Evolutionary conservation across 2,113 vertebrate genomes (phyloP).

Genomic region (Patagioenas fasciata): DNA sequence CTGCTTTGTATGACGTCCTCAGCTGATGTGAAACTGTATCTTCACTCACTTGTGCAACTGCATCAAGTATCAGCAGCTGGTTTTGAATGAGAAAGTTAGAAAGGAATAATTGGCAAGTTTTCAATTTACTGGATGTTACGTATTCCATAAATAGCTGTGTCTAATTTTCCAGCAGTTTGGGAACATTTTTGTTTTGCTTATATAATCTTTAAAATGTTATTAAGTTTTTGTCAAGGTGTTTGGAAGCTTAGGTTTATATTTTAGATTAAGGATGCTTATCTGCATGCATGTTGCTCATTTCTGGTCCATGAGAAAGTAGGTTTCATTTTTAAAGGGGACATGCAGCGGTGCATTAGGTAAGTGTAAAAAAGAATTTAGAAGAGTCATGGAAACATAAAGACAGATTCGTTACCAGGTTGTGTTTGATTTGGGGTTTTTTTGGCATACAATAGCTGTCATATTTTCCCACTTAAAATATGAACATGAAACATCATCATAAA

Average conservation of each 20-base stretch:
- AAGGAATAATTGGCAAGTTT: not conserved
- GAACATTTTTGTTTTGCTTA: not conserved
- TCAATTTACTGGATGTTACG: not conserved
- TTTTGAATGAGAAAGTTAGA: not conserved
- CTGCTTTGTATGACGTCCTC: not conserved
- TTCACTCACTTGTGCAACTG: not conserved
- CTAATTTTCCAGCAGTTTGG: not conserved
- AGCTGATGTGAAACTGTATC: not conserved
- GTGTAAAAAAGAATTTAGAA: slow-evolving; percentile 69
- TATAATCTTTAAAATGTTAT: not conserved
- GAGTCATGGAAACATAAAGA: slow-evolving; percentile 41
- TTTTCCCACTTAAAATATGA: slow-evolving; percentile 61
- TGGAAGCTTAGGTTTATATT: not conserved
- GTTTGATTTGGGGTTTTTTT: not conserved
- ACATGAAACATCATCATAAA: slow-evolving; percentile 51
- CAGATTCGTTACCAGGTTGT: no score
- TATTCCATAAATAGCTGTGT: not conserved
- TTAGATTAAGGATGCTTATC: not conserved
- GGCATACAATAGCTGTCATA: slow-evolving; percentile 67
- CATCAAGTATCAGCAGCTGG: not conserved
- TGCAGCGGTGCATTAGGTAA: slow-evolving; percentile 55
- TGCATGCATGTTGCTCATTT: not conserved
- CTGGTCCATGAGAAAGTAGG: not conserved
- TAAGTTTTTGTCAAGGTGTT: not conserved
- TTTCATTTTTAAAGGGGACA: slow-evolving; percentile 40